Percentiles rank a stretch among this genome's conserved stretches.
phyloP scores from a whole-genome alignment of 2,888 invertebrate species.

The Chalcosyrphus nemorum region DNA sequence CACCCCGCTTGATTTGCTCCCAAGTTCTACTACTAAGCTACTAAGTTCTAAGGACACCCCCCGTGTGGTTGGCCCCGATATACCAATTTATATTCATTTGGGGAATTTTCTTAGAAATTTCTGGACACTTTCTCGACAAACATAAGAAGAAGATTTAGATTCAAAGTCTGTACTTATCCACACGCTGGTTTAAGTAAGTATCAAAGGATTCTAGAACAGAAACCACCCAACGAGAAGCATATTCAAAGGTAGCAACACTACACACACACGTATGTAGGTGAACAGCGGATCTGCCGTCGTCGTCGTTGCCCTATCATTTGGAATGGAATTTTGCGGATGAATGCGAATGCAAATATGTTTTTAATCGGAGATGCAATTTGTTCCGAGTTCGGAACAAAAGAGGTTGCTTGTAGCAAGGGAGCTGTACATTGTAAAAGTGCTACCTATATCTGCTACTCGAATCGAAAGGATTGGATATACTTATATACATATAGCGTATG shows the following conservation, averaged over 20 bases:
- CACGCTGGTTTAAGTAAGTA: not conserved
- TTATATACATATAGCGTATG: slow-evolving; percentile 27
- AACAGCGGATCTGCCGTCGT: not conserved
- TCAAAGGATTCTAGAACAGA: not conserved
- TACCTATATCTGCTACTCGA: too few species aligned
- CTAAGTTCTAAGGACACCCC: slow-evolving; percentile 1
- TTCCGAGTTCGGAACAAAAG: slow-evolving; percentile 24
- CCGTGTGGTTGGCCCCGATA: slow-evolving; percentile 20
- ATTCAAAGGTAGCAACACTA: too few species aligned
- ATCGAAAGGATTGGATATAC: too few species aligned
- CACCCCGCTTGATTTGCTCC: slow-evolving; percentile 29
- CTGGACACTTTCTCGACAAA: slow-evolving; percentile 33
- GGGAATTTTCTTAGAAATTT: slow-evolving; percentile 28
- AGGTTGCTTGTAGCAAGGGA: not conserved
- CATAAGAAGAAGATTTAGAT: slow-evolving; percentile 9
- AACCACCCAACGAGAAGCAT: not conserved
- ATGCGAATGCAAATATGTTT: slow-evolving; percentile 57
- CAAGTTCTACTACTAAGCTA: too few species aligned
- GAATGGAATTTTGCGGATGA: slow-evolving; percentile 60
- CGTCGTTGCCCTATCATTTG: slow-evolving; percentile 21
- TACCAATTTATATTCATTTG: slow-evolving; percentile 51
- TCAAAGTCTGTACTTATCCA: slow-evolving; percentile 23
- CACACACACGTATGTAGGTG: slow-evolving; percentile 14
- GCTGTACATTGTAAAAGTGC: not conserved
- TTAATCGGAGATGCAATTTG: slow-evolving; percentile 46